phyloP scores from a whole-genome alignment of 2,113 vertebrate species.

The Halichoeres trimaculatus region DNA sequence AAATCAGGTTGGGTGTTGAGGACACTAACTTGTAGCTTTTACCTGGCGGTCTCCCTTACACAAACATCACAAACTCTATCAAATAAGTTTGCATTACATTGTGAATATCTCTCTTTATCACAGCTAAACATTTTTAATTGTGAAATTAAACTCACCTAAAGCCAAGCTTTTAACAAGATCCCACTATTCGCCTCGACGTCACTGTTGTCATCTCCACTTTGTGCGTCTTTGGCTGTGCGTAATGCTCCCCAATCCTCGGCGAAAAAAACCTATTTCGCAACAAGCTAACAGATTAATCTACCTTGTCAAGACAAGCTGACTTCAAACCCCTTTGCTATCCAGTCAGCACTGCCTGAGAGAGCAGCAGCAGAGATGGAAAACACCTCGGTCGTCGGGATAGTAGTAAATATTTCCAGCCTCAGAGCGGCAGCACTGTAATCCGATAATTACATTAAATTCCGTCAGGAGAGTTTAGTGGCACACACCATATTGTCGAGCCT shows the following conservation, averaged over 20 bases:
- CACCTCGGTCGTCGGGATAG: slow-evolving; percentile 41
- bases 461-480: slow-evolving; percentile 79
- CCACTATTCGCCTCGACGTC: background rate
- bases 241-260: slow-evolving; percentile 31
- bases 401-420: slow-evolving; percentile 72
- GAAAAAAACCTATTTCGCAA: background rate
- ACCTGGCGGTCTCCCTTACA: background rate
- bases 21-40: background rate
- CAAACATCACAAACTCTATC: background rate
- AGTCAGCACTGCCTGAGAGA: background rate
- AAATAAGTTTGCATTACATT: background rate
- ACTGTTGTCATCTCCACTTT: slow-evolving; percentile 45
- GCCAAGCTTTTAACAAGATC: background rate
- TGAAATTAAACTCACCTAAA: slow-evolving; percentile 48
- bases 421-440: slow-evolving; percentile 75
- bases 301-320: slow-evolving; percentile 13
- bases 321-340: background rate
- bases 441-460: slow-evolving; percentile 82
- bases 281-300: slow-evolving; percentile 15
- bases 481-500: slow-evolving; percentile 77
- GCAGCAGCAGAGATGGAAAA: slow-evolving; percentile 31
- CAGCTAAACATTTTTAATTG: background rate
- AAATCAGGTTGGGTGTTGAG: background rate
- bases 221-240: slow-evolving; percentile 41
- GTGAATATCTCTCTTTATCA: background rate